Evolutionary conservation across 1,140 invertebrate species (phyloP), one percentile per base, ranked within the genome.

Genomic region (Cydia strobilella): DNA sequence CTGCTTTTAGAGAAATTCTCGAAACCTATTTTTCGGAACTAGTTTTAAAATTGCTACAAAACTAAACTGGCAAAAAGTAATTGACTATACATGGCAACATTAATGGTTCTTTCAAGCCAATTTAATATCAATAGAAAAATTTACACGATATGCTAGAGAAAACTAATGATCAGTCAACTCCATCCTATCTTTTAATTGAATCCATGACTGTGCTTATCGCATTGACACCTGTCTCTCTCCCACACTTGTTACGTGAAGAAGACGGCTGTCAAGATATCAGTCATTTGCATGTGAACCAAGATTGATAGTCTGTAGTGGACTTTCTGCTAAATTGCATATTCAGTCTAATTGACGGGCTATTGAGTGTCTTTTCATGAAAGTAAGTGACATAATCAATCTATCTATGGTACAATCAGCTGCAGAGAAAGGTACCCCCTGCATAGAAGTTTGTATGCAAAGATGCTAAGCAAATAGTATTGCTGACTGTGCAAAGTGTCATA

Each of bases 281-380:
- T n/a, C 62, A 66, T 66, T 66, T 31, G 63, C 27, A 66, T 66
- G 27, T 66, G 63, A 66, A 66, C 6, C 39, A 66, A 66, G 63
- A 66, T 66, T 66, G 63, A 66, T 66, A 25, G 3, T 31, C 9
- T 63, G 25, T 63, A 15, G 27, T 35, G 13, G 63, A 31, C 13
- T 13, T 48, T 48, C 45, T 48, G 45, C 45, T 66, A 66, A 66
- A 27, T 31, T 7, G 25, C 20, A 63, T 7, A n/a, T 35, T 66
- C 23, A 66, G 27, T 25, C 39, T 66, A 0, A 15, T 66, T 66
- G 63, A 35, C 5, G 3, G 27, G 13, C 45, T 48, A 3, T 48
- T 48, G 42, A 45, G 42, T 45, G 1, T n/a, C 2, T 13, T 45
- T 45, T 13, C 3, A 48, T 48, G 2, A 48, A 48, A 48, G 45